phyloP scores from a whole-genome alignment of 2,797 vertebrate species.

The Sebastes cheni region DNA sequence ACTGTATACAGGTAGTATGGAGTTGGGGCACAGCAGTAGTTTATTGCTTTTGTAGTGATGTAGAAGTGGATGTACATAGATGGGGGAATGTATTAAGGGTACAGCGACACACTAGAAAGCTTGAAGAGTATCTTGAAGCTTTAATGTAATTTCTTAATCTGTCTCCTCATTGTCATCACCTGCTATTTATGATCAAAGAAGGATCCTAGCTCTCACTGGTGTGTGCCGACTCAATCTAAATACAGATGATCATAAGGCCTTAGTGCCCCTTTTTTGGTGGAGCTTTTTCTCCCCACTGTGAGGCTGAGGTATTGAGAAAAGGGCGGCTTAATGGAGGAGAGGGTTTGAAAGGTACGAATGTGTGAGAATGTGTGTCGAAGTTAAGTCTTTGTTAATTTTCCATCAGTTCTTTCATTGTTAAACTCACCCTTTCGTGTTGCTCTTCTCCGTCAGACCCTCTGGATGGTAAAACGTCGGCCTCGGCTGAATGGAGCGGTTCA shows the following conservation, averaged over 20 bases:
- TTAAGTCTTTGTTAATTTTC: background rate
- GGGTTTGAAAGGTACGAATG: slow-evolving; percentile 7
- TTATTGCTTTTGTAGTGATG: background rate
- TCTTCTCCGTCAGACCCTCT: slow-evolving; percentile 63
- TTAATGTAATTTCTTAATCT: background rate
- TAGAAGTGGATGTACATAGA: background rate
- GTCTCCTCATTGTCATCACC: background rate
- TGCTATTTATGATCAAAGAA: background rate
- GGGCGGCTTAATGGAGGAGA: background rate
- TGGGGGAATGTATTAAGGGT: background rate
- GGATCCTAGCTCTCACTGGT: background rate
- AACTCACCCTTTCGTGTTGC: background rate
- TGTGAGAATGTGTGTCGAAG: background rate
- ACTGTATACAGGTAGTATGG: background rate
- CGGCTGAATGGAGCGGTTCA: slow-evolving; percentile 78
- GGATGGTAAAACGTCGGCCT: slow-evolving; percentile 58
- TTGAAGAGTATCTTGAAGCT: background rate
- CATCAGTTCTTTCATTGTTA: background rate
- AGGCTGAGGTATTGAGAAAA: background rate
- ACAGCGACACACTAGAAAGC: background rate
- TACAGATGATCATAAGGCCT: background rate
- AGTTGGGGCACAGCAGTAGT: background rate
- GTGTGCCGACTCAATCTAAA: background rate
- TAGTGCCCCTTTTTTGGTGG: background rate
- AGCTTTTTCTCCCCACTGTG: background rate